Base-by-base conservation (phyloP, 2,113 vertebrate species). In the Marmota monax region DNA sequence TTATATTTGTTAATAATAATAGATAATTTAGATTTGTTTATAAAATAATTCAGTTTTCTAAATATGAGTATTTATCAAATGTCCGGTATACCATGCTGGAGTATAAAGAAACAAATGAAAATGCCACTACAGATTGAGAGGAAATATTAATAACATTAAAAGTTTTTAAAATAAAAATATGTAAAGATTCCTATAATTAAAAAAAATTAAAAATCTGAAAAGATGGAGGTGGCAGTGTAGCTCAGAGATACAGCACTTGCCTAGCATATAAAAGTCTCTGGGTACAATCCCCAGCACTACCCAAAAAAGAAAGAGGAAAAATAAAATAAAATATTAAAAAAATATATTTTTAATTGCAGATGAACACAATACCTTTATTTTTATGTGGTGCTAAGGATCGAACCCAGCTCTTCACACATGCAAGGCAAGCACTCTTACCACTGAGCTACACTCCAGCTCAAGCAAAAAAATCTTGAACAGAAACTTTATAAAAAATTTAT, bases 1-100 rank as follows among this genome's bases (percentile, higher is more conserved):
- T 96, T 92, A 53, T 85, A 5, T 87, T 89, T 93, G 20, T 83
- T 74, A 65, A n/a, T 63, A 63, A 11, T 63, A 63, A 27, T 27
- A 27, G 23, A 27, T 63, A 63, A 63, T 63, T 63, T 25, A 79
- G 45, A 77, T 67, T 65, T 67, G 5, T 87, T 72, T 70, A 13
- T n/a, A 93, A 79, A 85, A 76, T 53, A 84, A 18, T 65, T 63
- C 3, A 13, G 32, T 53, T 93, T 69, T 79, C 9, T 79, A 78
- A 92, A 56, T 65, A 34, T 6, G 37, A 37, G 4, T 84, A 61
- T 63, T 63, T 58, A 74, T 74, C 73, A 18, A 76, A 32, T 61
- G 48, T 92, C 56, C 65, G 25, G 12, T 84, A 51, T 39, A 39
- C 42, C 25, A 14, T 76, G 72, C 18, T 92, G 58, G 8, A 84